Conservation (phyloP, 2,113 vertebrate genomes). For the Cyphomyrus plagiostoma region DNA sequence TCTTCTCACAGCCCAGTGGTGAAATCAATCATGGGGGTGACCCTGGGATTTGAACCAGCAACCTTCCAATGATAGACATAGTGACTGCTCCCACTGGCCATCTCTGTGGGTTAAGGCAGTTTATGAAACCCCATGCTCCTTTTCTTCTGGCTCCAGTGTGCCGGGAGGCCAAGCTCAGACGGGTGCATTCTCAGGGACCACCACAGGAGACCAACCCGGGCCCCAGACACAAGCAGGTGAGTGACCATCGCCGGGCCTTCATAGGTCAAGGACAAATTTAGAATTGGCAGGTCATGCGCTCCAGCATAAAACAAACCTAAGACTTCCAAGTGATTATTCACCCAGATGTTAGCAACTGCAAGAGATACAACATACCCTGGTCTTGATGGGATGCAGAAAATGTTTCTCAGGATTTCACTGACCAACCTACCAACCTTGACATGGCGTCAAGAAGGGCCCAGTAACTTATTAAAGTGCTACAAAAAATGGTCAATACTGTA, state of each 20-base stretch:
- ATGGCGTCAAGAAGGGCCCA: neutral
- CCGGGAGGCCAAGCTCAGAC: constrained; percentile 32
- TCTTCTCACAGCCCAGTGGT: neutral
- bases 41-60: neutral
- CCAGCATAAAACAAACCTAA: neutral
- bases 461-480: neutral
- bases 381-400: neutral
- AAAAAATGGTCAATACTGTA: neutral
- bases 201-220: constrained; percentile 36
- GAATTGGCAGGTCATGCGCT: neutral
- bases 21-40: neutral
- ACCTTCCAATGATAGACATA: neutral
- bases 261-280: neutral
- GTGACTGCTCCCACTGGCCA: neutral
- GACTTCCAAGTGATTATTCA: neutral
- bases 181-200: constrained; percentile 24
- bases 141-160: neutral
- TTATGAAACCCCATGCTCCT: no score
- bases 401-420: neutral
- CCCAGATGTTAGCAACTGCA: neutral
- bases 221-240: constrained; percentile 47
- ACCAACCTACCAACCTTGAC: neutral
- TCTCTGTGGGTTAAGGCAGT: neutral
- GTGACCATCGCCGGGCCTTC: neutral
- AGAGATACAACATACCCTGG: neutral